These are phyloP conservation scores for Hetaerina americana DNA, from an alignment of 1,140 invertebrate genomes.

Conservation along the genomic window DNA sequence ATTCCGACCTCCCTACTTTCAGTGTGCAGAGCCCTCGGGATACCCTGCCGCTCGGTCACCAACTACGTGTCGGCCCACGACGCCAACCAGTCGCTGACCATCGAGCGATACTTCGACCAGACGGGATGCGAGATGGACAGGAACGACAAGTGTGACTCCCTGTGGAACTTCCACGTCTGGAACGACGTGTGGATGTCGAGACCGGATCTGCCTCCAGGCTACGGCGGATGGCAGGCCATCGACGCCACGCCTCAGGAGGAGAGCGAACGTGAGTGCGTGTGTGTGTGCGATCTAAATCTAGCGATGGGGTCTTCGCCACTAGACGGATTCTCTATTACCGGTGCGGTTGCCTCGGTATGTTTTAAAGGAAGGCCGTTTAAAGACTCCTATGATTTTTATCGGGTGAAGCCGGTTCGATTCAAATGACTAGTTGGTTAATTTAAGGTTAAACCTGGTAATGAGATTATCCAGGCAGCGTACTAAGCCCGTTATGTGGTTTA, in stretches of 20 bases:
- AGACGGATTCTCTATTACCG: too few relatives aligned
- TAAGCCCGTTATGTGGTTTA: too few relatives aligned
- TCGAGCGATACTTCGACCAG: constrained; percentile 39
- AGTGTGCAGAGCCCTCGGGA: constrained; percentile 45
- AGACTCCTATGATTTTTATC: too few relatives aligned
- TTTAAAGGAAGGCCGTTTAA: too few relatives aligned
- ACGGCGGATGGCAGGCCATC: constrained; percentile 67
- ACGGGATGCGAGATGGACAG: neutral
- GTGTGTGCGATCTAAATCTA: too few relatives aligned
- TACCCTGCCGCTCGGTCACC: constrained; percentile 57
- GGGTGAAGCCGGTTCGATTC: too few relatives aligned
- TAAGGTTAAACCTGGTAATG: too few relatives aligned
- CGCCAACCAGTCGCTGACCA: constrained; percentile 52
- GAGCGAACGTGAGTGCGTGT: constrained; percentile 30
- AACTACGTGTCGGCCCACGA: constrained; percentile 70
- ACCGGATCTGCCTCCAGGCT: constrained; percentile 55
- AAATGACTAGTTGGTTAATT: too few relatives aligned
- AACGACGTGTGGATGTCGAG: constrained; percentile 71
- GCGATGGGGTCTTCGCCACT: too few relatives aligned
- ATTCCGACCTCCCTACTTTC: constrained; percentile 17
- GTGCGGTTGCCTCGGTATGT: too few relatives aligned
- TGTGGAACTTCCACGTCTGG: constrained; percentile 85
- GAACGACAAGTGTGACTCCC: constrained; percentile 47
- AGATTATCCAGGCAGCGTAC: too few relatives aligned
- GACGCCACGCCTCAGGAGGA: constrained; percentile 66